A percentile compares a stretch with the other conserved stretches of the same genome.
Evolutionary conservation across 2,797 vertebrate species (phyloP).

Genomic region (Gobionotothen gibberifrons): DNA sequence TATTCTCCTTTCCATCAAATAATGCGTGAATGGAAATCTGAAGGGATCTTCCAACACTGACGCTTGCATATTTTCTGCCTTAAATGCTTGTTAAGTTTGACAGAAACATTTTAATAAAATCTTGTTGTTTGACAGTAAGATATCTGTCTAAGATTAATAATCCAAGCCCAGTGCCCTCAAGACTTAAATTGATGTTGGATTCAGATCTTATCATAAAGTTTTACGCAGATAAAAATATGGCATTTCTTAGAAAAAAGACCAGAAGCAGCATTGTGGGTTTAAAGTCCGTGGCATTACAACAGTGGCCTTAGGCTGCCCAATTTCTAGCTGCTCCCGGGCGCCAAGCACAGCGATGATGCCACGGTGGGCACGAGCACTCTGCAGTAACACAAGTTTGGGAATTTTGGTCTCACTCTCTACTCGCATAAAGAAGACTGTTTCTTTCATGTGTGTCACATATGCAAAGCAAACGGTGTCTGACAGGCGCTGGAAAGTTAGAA

Average conservation of each 20-base stretch:
- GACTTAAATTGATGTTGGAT: neutral
- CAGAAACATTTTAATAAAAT: neutral
- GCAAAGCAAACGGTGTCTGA: conserved; percentile 59
- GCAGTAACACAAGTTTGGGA: conserved; percentile 71
- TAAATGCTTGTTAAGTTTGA: conserved; percentile 10
- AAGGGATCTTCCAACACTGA: neutral
- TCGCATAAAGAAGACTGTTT: conserved; percentile 65
- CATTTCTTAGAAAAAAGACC: neutral
- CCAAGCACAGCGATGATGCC: conserved; percentile 50
- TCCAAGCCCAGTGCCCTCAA: neutral
- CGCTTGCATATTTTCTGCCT: conserved; percentile 14
- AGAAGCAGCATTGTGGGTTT: conserved; percentile 13
- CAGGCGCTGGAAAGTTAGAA: conserved; percentile 61
- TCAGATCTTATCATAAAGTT: conserved; percentile 3
- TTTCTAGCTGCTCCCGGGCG: conserved; percentile 19
- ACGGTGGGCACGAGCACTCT: conserved; percentile 42
- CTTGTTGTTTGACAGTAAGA: neutral
- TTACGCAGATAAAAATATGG: neutral
- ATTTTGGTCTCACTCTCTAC: conserved; percentile 60
- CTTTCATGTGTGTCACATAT: conserved; percentile 36
- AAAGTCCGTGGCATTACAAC: conserved; percentile 10
- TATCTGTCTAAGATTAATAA: neutral
- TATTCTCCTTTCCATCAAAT: neutral
- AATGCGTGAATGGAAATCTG: conserved; percentile 9
- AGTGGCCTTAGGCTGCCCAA: conserved; percentile 12